Evolutionary conservation across 1,140 invertebrate species (phyloP), one percentile per base, ranked within the genome.

Genomic region (Drosophila teissieri): DNA sequence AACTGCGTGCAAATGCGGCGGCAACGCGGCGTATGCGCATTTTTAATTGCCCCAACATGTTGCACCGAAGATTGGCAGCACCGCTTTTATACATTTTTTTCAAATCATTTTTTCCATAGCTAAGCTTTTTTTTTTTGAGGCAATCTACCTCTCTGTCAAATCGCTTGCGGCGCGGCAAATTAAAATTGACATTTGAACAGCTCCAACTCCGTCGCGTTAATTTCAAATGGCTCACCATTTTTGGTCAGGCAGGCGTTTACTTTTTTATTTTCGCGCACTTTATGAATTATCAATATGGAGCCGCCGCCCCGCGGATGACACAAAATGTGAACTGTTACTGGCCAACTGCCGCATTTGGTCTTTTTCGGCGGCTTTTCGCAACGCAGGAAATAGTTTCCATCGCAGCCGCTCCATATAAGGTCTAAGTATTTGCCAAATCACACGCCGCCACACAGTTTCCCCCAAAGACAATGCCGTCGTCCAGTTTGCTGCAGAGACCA

Each of bases 371-470:
- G 49, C 52, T 77, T 85, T 80, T 72, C 62, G 69, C 83, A 86
- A 86, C 84, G 77, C 84, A 88, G 84, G 84, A 89, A 89, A 89
- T 89, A 80, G 68, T 80, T 89, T 68, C 54, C 56, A 76, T 58
- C 52, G 34, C 61, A 14, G 63, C 60, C 88, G 84, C 80, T 80
- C 84, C 84, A 89, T 89, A 89, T 90, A 89, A 79, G 84, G 84
- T 80, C 62, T 89, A 90, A 89, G 73, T 89, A 89, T 89, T 89
- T 89, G 85, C 85, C 79, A 89, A 89, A 89, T 90, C 84, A 84
- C 84, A 89, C 84, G 84, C 84, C 84, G 84, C 84, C 84, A 84
- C 40, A 61, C 74, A 24, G 51, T 55, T 19, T 1, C 49, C 37
- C 54, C 70, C 69, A 79, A 84, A 89, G 77, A 89, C 84, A 90